Conservation (phyloP, 2,888 invertebrate genomes). For the Cryptus armator region DNA sequence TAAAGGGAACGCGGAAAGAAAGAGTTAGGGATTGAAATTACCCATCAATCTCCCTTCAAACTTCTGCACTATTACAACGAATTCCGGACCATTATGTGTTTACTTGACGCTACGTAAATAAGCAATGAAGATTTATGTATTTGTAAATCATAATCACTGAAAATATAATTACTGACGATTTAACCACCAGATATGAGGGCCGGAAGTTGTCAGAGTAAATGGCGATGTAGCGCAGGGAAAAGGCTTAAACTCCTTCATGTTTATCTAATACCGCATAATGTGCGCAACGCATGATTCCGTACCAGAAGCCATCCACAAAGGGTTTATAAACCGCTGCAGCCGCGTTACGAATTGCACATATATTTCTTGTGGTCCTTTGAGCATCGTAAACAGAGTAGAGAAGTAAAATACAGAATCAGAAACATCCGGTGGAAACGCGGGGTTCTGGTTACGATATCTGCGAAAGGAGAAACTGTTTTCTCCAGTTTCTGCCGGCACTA, state of each 20-base stretch:
- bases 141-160: no score
- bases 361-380: background rate
- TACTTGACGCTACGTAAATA: background rate
- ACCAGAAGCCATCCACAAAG: background rate
- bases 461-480: background rate
- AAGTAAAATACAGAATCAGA: constrained; percentile 9
- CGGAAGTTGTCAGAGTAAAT: background rate
- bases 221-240: background rate
- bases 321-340: background rate
- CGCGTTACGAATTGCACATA: background rate
- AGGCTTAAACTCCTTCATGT: background rate
- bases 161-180: no score
- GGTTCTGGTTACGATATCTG: constrained; percentile 11
- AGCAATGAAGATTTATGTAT: background rate
- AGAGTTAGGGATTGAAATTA: background rate
- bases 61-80: background rate
- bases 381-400: background rate
- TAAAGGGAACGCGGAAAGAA: background rate
- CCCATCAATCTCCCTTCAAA: background rate
- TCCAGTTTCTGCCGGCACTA: background rate
- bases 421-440: background rate
- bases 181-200: background rate
- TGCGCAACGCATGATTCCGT: background rate
- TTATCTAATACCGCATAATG: background rate
- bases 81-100: background rate